Percentiles rank a stretch among this genome's conserved stretches.
These are phyloP conservation scores for Neogobius melanostomus DNA, from an alignment of 2,113 vertebrate species.

Conservation along the genomic window DNA sequence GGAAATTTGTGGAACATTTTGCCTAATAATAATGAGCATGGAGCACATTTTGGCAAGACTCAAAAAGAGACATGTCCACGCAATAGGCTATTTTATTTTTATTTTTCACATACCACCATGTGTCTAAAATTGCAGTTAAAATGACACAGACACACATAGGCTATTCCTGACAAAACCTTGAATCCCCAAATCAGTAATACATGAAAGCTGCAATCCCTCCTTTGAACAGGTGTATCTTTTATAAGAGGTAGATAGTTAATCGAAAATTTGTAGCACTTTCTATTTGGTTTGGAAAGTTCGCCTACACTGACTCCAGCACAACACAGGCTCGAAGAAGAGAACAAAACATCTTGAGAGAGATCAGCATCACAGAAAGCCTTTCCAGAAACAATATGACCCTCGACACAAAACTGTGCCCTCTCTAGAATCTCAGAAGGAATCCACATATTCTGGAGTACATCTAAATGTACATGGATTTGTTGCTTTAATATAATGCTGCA, in stretches of 20 bases:
- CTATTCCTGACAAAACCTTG: too few species aligned
- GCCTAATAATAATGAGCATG: background rate
- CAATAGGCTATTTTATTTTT: too few species aligned
- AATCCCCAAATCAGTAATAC: too few species aligned
- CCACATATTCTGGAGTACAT: background rate
- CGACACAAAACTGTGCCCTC: background rate
- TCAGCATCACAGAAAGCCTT: conserved; percentile 1
- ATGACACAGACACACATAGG: too few species aligned
- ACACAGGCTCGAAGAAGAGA: background rate
- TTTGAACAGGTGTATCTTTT: too few species aligned
- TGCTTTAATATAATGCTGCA: too few species aligned
- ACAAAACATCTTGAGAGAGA: background rate
- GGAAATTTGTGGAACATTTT: background rate
- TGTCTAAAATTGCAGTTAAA: too few species aligned
- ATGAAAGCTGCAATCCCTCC: too few species aligned
- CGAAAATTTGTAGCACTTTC: too few species aligned
- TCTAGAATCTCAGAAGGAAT: background rate
- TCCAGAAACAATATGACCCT: background rate
- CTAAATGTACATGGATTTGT: background rate
- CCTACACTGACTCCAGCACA: background rate
- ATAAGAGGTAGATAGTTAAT: too few species aligned
- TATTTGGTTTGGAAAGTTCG: background rate
- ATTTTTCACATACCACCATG: too few species aligned
- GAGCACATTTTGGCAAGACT: background rate
- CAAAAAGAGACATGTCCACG: too few species aligned